These are phyloP conservation scores for Xiphorhynchus elegans DNA, from an alignment of 2,113 vertebrate species.

Conservation along the genomic window DNA sequence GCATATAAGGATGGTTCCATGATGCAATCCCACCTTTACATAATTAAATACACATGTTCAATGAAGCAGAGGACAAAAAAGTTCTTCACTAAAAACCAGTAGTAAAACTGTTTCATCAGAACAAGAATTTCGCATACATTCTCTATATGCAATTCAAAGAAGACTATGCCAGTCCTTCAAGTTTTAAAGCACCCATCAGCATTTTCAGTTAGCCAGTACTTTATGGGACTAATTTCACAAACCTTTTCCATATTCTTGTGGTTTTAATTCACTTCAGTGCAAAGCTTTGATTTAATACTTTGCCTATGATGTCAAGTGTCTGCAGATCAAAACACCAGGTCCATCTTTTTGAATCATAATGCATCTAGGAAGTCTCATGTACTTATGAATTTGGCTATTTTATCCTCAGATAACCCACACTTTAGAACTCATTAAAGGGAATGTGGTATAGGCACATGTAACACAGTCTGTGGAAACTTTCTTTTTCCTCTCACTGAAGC, in stretches of 20 bases:
- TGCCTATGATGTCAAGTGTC: background rate
- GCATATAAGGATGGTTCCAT: background rate
- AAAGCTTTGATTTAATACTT: background rate
- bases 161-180: background rate
- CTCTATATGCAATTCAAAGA: background rate
- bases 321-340: background rate
- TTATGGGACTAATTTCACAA: background rate
- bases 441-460: background rate
- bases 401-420: background rate
- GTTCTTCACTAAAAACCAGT: background rate
- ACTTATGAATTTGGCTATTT: background rate
- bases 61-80: background rate
- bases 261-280: background rate
- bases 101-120: background rate
- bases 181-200: background rate
- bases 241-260: background rate
- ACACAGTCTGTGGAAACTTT: background rate
- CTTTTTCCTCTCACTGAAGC: background rate
- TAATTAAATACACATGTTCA: background rate
- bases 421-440: background rate
- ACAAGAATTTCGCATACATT: background rate
- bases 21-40: background rate
- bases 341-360: background rate
- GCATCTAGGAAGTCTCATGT: background rate
- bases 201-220: background rate